Evolutionary conservation across 2,888 invertebrate genomes (phyloP).

Genomic region (Trissoscelio sp.): DNA sequence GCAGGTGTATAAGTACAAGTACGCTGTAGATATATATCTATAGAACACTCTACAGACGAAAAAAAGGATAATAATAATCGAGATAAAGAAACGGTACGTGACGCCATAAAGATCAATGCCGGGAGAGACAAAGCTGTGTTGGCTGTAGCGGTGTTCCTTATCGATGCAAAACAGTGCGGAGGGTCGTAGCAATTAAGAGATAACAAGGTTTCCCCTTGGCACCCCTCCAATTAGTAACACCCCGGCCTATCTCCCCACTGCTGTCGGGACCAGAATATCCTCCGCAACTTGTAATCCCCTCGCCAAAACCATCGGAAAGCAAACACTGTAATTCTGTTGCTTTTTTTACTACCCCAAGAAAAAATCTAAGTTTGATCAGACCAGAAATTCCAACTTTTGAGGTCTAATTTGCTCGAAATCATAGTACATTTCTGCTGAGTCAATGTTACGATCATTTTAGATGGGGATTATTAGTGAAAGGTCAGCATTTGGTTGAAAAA

Average conservation of each 20-base stretch:
- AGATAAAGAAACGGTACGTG: constrained; percentile 55
- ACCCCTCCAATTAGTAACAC: constrained; percentile 83
- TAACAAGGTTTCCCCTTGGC: constrained; percentile 82
- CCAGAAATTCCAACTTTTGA: no score
- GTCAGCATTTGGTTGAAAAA: not conserved
- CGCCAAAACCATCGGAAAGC: constrained; percentile 58
- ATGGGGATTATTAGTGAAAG: not conserved
- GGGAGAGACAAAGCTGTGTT: constrained; percentile 61
- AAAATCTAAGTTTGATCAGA: no score
- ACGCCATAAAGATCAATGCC: constrained; percentile 63
- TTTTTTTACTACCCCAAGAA: constrained; percentile 12
- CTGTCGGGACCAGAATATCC: constrained; percentile 75
- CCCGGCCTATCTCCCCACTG: constrained; percentile 73
- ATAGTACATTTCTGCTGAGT: not conserved
- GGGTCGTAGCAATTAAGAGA: constrained; percentile 83
- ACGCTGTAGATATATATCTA: not conserved
- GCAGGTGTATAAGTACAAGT: not conserved
- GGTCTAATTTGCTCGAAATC: no score
- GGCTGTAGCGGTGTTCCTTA: constrained; percentile 75
- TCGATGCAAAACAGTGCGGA: constrained; percentile 82
- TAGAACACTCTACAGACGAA: no score
- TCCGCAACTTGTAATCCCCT: constrained; percentile 69
- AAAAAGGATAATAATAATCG: constrained; percentile 42
- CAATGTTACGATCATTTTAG: not conserved
- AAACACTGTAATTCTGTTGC: constrained; percentile 65